Evolutionary conservation across 2,888 invertebrate species (phyloP), one percentile per base, ranked within the genome.

Genomic region (Crioceris asparagi): DNA sequence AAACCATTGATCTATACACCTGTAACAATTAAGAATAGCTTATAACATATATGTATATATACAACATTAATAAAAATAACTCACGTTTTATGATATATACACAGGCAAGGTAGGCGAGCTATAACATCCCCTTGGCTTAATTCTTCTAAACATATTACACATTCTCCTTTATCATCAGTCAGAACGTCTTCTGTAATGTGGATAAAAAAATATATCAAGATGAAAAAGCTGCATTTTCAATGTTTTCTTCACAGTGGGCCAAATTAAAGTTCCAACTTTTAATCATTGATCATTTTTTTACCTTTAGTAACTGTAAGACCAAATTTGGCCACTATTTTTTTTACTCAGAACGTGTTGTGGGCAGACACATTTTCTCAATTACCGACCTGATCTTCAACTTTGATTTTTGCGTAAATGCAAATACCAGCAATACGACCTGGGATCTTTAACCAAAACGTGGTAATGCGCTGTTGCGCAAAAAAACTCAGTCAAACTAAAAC

Each of bases 1-100:
- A 72, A 97, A 97, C 97, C 97, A 97, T 71, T 86, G 83, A 74
- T 97, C 96, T 72, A 97, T 96, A 75, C 97, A 97, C 67, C 93
- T 96, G 75, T 32, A 82, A 58, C 17, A 21, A 32, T 37, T 31
- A 27, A 35, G 15, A 21, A 10, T 7, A 21, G 10, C 10, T 7
- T 7, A 7, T 10, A 21, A 10, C 21, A 21, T 21, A 21, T 6
- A 21, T 21, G 21, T 10, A 21, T 21, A 7, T 21, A 21, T 10
- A 7, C 7, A 6, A 6, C 10, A 7, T 21, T 10, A 7, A 21
- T 10, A 21, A 21, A 21, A 21, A 21, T 10, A 14, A 49, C 68
- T 70, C 66, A 93, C 93, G 82, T 82, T 77, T 96, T 97, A 71
- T 98, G 97, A 71, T 97, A 97, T 75, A 97, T 91, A 79, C 97